These are phyloP conservation scores for Oreochromis aureus DNA, from an alignment of 2,113 vertebrate species.

Conservation along the genomic window DNA sequence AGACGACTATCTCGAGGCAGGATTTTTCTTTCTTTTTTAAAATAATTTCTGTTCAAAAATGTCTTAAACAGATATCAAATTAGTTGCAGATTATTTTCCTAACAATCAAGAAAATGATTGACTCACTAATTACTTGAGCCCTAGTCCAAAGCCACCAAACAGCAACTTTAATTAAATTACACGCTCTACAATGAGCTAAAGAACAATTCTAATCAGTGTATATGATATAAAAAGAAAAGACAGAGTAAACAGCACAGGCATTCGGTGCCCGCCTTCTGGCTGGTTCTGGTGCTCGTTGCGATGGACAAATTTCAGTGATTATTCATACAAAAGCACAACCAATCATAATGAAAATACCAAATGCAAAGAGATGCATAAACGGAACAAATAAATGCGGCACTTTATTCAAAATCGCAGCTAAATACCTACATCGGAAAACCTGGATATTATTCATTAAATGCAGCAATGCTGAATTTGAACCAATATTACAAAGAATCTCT, in stretches of 20 bases:
- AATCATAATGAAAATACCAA: background rate
- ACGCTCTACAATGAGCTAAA: background rate
- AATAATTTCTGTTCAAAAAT: background rate
- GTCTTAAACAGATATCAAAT: background rate
- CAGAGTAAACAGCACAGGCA: background rate
- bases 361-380: background rate
- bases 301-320: background rate
- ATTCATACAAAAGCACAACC: background rate
- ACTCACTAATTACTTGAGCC: background rate
- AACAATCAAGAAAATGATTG: background rate
- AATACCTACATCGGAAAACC: background rate
- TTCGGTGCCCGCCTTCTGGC: background rate
- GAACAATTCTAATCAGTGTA: background rate
- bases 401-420: background rate
- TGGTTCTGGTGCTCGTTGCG: background rate
- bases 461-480: background rate
- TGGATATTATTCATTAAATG: background rate
- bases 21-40: background rate
- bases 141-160: background rate
- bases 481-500: constrained; percentile 15
- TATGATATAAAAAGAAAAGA: background rate
- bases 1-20: background rate
- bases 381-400: background rate
- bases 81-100: background rate
- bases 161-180: background rate